These are phyloP conservation scores for Ophthalmolycus amberensis DNA, from an alignment of 2,113 vertebrate genomes.

Conservation along the genomic window DNA sequence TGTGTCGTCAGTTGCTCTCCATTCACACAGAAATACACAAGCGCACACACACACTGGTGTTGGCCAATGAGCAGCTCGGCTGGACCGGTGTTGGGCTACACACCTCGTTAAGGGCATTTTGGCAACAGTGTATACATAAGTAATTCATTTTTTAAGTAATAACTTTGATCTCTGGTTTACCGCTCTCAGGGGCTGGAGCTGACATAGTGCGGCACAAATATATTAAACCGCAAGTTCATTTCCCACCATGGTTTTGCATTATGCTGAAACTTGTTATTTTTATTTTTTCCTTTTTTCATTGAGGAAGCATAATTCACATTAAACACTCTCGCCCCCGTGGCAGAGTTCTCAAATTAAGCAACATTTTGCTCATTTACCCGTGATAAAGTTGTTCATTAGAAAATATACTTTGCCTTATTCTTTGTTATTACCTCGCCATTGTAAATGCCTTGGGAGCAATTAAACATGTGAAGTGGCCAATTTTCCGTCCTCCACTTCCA, in stretches of 20 bases:
- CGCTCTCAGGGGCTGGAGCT: conserved; percentile 11
- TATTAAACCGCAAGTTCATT: conserved; percentile 39
- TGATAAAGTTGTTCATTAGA: conserved; percentile 77
- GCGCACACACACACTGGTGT: neutral
- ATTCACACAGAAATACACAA: conserved; percentile 8
- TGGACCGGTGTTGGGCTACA: conserved; percentile 24
- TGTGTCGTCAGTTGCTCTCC: neutral
- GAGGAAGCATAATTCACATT: conserved; percentile 71
- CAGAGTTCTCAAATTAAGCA: conserved; percentile 75
- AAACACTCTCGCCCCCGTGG: conserved; percentile 65
- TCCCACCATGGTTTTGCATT: conserved; percentile 42
- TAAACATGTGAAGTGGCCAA: conserved; percentile 81
- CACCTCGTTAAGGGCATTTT: conserved; percentile 41
- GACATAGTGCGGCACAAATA: conserved; percentile 23
- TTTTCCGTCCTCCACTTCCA: conserved; percentile 75
- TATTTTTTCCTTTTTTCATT: conserved; percentile 29
- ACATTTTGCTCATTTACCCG: conserved; percentile 74
- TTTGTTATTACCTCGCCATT: conserved; percentile 75
- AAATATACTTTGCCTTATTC: conserved; percentile 72
- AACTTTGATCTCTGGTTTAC: conserved; percentile 62
- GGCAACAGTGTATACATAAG: conserved; percentile 32
- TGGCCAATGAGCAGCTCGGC: conserved; percentile 34
- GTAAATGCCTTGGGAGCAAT: conserved; percentile 80
- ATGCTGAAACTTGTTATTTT: conserved; percentile 45
- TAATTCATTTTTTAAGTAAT: conserved; percentile 54